phyloP scores from a whole-genome alignment of 2,113 vertebrate genomes.

The Acanthochromis polyacanthus region DNA sequence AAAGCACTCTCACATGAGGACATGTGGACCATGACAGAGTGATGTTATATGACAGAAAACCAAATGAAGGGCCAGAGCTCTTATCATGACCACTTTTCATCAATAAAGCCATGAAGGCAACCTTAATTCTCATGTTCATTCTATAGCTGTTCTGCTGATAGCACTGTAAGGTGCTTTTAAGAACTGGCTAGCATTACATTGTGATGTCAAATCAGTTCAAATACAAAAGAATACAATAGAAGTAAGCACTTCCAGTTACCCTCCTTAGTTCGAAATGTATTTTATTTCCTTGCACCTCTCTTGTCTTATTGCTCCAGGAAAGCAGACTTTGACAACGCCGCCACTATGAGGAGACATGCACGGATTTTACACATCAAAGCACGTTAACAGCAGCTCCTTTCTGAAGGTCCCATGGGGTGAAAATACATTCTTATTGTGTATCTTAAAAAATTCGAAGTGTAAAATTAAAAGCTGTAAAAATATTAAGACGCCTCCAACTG shows the following conservation, averaged over 20 bases:
- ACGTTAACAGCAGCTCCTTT: neutral
- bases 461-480: too few relatives aligned
- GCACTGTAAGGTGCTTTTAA: too few relatives aligned
- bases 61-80: neutral
- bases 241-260: neutral
- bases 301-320: neutral
- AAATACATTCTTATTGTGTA: neutral
- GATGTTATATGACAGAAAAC: neutral
- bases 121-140: neutral
- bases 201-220: neutral
- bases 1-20: neutral
- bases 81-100: neutral
- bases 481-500: too few relatives aligned
- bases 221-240: neutral
- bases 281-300: neutral
- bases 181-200: too few relatives aligned
- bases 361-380: slow-evolving; percentile 9
- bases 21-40: neutral
- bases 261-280: neutral
- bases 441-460: too few relatives aligned
- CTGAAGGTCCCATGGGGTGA: neutral
- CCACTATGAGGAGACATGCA: neutral
- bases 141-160: neutral
- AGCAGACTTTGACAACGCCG: neutral
- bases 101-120: too few relatives aligned